Percentiles rank a stretch among this genome's conserved stretches.
phyloP scores from a whole-genome alignment of 2,113 vertebrate genomes.

The Orientallactaga bullata region DNA sequence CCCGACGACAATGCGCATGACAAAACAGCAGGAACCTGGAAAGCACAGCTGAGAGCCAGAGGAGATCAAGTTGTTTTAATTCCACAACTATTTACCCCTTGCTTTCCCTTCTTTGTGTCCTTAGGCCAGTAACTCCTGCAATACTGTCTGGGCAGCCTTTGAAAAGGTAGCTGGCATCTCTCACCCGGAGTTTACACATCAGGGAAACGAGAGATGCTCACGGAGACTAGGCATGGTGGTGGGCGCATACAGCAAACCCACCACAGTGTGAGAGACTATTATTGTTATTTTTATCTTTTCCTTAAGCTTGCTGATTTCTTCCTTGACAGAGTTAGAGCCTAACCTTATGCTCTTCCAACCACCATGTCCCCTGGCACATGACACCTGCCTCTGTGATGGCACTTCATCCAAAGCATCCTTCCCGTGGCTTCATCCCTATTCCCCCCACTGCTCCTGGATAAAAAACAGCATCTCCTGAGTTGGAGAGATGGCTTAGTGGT shows the following conservation, averaged over 20 bases:
- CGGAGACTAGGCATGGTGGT: background rate
- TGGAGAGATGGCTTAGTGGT: too few species aligned
- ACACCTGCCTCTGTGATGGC: accelerated
- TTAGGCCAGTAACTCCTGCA: background rate
- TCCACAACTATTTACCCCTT: background rate
- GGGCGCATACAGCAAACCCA: background rate
- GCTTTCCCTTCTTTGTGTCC: background rate
- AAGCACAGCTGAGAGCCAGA: background rate
- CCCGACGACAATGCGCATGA: background rate
- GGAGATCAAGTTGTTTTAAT: background rate
- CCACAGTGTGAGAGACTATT: background rate
- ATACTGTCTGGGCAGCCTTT: background rate
- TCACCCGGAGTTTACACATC: background rate
- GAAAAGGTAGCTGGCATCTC: background rate
- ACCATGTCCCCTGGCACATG: accelerated
- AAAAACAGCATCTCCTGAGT: too few species aligned
- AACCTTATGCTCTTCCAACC: background rate
- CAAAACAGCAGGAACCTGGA: background rate
- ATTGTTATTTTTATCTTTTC: background rate
- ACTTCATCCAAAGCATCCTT: background rate
- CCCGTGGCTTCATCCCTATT: background rate
- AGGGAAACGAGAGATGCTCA: background rate
- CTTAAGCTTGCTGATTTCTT: background rate
- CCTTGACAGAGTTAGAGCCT: background rate
- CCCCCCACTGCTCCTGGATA: background rate